Evolutionary conservation across 2,888 invertebrate genomes (phyloP).

Genomic region (Acrobeloides nanus): DNA sequence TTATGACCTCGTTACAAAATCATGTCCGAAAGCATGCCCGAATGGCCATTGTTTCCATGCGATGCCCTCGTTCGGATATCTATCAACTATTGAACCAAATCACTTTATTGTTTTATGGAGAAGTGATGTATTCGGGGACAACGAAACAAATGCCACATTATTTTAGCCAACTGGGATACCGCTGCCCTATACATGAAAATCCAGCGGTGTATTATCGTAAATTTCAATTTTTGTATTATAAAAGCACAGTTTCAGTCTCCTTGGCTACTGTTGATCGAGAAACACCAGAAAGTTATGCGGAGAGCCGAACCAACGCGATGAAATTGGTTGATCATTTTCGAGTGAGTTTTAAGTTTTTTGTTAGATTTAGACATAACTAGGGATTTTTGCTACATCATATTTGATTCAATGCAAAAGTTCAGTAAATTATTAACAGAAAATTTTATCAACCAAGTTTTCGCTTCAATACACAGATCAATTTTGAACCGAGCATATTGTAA

Average conservation of each 20-base stretch:
- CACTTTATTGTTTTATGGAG: constrained; percentile 72
- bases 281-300: constrained; percentile 80
- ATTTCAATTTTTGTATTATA: constrained; percentile 53
- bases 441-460: no score
- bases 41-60: constrained; percentile 81
- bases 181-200: constrained; percentile 90
- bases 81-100: constrained; percentile 88
- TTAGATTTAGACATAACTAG: no score
- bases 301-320: constrained; percentile 66
- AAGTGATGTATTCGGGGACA: constrained; percentile 69
- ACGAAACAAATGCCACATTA: constrained; percentile 86
- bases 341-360: no score
- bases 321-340: constrained; percentile 29
- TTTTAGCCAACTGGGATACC: constrained; percentile 87
- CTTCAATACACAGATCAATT: no score
- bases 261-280: constrained; percentile 70
- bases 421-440: no score
- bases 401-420: background rate
- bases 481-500: no score
- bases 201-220: constrained; percentile 94
- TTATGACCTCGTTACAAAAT: constrained; percentile 85
- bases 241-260: constrained; percentile 61
- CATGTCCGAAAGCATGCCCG: constrained; percentile 77
- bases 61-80: constrained; percentile 85
- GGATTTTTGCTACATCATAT: background rate